These are phyloP conservation scores for Epistrophe grossulariae DNA, from an alignment of 2,888 invertebrate genomes.

Conservation along the genomic window DNA sequence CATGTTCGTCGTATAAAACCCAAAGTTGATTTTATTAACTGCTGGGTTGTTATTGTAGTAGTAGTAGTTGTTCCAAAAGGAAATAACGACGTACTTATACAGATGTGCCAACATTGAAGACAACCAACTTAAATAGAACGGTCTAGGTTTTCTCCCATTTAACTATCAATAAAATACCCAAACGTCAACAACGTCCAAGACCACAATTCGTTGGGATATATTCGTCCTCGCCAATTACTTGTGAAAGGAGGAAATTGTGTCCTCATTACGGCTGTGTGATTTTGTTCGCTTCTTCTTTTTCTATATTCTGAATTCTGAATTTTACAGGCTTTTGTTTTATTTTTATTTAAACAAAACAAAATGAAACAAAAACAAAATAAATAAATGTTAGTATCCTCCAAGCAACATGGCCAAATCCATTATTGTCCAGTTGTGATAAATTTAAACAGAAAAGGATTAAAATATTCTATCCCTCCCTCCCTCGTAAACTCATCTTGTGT, in stretches of 20 bases:
- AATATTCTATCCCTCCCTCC: constrained; percentile 29
- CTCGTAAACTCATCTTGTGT: constrained; percentile 39
- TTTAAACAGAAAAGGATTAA: constrained; percentile 67
- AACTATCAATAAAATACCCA: constrained; percentile 50
- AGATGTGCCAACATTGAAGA: constrained; percentile 31
- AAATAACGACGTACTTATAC: constrained; percentile 2
- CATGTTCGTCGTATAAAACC: constrained; percentile 40
- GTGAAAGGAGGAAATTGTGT: constrained; percentile 71
- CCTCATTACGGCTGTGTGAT: constrained; percentile 70
- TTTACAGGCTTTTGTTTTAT: constrained; percentile 24
- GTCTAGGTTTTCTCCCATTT: constrained; percentile 18
- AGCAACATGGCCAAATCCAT: constrained; percentile 61
- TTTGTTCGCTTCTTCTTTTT: constrained; percentile 20
- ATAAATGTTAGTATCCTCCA: constrained; percentile 36
- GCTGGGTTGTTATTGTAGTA: constrained; percentile 4
- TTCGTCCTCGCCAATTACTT: constrained; percentile 67
- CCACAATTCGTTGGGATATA: constrained; percentile 40
- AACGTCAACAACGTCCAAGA: constrained; percentile 41
- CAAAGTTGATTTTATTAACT: constrained; percentile 62
- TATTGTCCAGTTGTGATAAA: constrained; percentile 71
- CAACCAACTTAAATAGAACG: constrained; percentile 40
- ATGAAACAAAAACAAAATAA: background rate
- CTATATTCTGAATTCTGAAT: background rate
- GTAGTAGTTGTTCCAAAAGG: constrained; percentile 9
- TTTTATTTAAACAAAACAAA: background rate